Conservation (phyloP, 2,888 invertebrate genomes). For the Ormyrus labotus region DNA sequence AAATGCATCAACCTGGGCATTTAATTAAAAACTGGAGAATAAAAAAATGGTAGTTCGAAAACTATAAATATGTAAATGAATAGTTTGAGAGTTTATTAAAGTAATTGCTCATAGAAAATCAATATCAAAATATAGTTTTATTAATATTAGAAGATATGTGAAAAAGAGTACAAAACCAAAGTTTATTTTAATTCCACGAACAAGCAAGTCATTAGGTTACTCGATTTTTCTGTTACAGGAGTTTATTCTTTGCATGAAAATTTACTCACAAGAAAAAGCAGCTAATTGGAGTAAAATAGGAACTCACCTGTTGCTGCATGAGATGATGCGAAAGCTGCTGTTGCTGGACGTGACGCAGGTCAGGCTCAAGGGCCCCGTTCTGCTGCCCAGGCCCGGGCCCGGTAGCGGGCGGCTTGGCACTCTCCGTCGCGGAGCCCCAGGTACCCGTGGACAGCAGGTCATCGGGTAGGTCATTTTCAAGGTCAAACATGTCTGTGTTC, state of each 20-base stretch:
- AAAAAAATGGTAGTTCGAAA: no score
- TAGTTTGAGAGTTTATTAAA: no score
- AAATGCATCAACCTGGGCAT: no score
- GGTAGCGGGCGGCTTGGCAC: constrained; percentile 87
- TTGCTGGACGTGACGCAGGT: constrained; percentile 76
- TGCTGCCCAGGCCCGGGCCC: constrained; percentile 89
- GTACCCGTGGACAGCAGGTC: constrained; percentile 84
- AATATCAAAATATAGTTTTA: background rate
- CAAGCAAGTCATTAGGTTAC: no score
- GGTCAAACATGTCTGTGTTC: constrained; percentile 90
- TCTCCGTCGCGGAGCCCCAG: constrained; percentile 83
- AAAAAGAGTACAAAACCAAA: background rate
- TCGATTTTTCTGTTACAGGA: no score
- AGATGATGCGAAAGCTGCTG: constrained; percentile 75
- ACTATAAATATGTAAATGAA: no score
- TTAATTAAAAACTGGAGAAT: no score
- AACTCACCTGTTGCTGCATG: constrained; percentile 67
- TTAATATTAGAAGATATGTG: background rate
- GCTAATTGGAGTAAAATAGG: background rate
- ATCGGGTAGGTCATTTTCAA: constrained; percentile 94
- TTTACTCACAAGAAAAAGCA: no score
- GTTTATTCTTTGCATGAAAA: no score
- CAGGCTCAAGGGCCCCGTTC: constrained; percentile 84
- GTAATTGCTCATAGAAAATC: no score
- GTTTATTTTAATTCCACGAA: no score